Evolutionary conservation across 2,113 vertebrate species (phyloP).

Genomic region (Lepus americanus): DNA sequence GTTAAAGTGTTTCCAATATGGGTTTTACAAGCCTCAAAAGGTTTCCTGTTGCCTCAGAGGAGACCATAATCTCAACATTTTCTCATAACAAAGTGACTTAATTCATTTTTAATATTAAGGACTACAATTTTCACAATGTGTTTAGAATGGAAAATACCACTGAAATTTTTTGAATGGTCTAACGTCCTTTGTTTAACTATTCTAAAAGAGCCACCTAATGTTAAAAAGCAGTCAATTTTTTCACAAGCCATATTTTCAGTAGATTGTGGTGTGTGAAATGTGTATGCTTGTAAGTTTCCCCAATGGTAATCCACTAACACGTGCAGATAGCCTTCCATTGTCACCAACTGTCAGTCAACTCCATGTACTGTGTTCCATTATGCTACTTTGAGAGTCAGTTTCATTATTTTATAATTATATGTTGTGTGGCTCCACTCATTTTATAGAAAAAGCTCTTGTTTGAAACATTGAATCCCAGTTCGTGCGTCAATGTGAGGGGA

Average conservation of each 20-base stretch:
- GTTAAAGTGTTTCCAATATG: not conserved
- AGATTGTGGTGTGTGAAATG: not conserved
- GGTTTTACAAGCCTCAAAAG: not conserved
- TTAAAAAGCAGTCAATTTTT: not conserved
- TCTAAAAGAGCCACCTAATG: not conserved
- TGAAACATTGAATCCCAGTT: not conserved
- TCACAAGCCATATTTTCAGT: not conserved
- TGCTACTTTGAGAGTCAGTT: not conserved
- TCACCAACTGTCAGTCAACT: not conserved
- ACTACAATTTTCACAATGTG: not conserved
- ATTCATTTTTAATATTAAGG: slow-evolving; percentile 17
- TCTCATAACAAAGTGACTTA: slow-evolving; percentile 14
- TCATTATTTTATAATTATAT: not conserved
- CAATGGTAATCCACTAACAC: not conserved
- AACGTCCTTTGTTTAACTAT: not conserved
- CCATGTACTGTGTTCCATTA: not conserved
- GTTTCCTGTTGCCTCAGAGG: not conserved
- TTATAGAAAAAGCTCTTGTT: not conserved
- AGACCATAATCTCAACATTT: not conserved
- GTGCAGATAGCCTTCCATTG: not conserved
- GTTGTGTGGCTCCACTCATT: not conserved
- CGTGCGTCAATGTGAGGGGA: not conserved
- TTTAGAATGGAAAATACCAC: not conserved
- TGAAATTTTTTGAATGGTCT: not conserved
- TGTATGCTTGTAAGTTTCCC: not conserved